Base-by-base conservation (phyloP, 2,797 vertebrate species). In the Poecilia velifera region DNA sequence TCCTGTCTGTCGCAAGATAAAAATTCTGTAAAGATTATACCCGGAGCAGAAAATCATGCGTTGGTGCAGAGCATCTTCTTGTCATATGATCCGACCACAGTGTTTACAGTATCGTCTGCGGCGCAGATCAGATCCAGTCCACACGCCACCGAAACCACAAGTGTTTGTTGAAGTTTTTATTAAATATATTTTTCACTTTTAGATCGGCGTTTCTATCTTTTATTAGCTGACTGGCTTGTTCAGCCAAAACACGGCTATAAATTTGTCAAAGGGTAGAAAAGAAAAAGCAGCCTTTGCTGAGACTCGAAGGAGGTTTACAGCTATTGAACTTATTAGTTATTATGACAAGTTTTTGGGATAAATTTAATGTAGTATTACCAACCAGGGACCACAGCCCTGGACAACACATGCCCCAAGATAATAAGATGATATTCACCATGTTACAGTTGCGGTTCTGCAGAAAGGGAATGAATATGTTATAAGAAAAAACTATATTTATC, bases 91-190 rank as follows among this genome's bases (percentile, higher is more conserved):
- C 80, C 78, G 78, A 88, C 82, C 84, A 83, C 49, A 87, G 80
- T 79, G 87, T 88, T 92, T 81, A 88, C 79, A 83, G 62, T 77
- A n/a, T n/a, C 72, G 74, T 68, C 76, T 22, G 8, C 20, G 64
- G 64, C 18, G 36, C 34, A 84, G 84, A 89, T 83, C 78, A 13
- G 83, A 84, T 84, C 90, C 89, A 86, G 16, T 87, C 88, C 86
- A 72, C 82, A 90, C 90, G 90, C 89, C 90, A 73, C 84, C 28
- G 1, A 70, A 6, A 75, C 91, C 92, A 75, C 89, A 85, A 90
- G 78, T 81, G 91, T 90, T 86, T 87, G 86, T 86, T 86, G 49
- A 79, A 91, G 86, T 89, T 93, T 87, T 89, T 45, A 39, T 43
- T 13, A 45, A 13, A 71, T 28, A 71, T 14, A 71, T 43, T 22